Evolutionary conservation across 1,140 invertebrate genomes (phyloP).

Genomic region (Trichogramma pretiosum): DNA sequence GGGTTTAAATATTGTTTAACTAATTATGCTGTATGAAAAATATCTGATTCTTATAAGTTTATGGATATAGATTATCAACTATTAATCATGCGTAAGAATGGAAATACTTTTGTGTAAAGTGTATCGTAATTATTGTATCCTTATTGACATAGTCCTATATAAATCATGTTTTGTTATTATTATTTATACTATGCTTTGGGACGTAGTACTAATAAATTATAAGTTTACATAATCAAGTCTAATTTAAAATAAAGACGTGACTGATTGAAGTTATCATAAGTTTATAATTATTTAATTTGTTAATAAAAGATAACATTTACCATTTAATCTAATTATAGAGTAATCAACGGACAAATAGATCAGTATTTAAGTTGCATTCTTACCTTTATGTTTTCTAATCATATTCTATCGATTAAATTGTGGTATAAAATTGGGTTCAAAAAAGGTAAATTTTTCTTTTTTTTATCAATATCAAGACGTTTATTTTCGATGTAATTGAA

Average conservation of each 20-base stretch:
- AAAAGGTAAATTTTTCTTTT: too few relatives aligned
- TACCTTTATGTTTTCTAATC: too few relatives aligned
- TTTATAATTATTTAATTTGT: constrained; percentile 1
- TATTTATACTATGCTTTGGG: constrained; percentile 19
- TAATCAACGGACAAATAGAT: too few relatives aligned
- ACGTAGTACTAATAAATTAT: constrained; percentile 16
- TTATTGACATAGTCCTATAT: constrained; percentile 7
- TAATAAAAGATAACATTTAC: too few relatives aligned
- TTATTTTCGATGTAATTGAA: constrained; percentile 12
- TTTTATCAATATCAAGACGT: constrained; percentile 13
- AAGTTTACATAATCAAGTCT: constrained; percentile 18
- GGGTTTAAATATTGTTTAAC: constrained; percentile 15
- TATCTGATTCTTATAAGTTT: constrained; percentile 17
- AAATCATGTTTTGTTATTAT: constrained; percentile 13
- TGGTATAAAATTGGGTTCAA: too few relatives aligned
- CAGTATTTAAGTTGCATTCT: too few relatives aligned
- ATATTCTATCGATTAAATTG: too few relatives aligned
- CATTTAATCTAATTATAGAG: too few relatives aligned
- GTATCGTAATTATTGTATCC: constrained; percentile 12
- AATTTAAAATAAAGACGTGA: constrained; percentile 18
- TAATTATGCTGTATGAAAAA: constrained; percentile 16
- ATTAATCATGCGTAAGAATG: constrained; percentile 13
- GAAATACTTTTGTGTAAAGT: constrained; percentile 18
- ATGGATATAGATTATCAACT: constrained; percentile 14
- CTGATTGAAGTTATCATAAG: constrained; percentile 12